Base-by-base conservation (phyloP, 2,888 invertebrate genomes). In the Tenthredo amoena region DNA sequence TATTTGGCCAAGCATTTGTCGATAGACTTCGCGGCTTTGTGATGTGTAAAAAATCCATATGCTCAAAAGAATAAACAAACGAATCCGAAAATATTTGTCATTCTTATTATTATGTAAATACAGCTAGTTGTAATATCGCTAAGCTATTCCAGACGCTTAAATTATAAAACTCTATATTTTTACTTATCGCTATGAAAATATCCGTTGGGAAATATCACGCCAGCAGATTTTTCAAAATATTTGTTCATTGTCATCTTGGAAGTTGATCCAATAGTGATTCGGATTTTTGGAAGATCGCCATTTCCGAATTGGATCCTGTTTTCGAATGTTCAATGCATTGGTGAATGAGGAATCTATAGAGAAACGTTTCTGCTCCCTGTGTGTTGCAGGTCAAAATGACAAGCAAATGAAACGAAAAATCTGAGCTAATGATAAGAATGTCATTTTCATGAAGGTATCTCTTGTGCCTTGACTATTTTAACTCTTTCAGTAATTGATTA, bases 51-150 rank as follows among this genome's bases (percentile, higher is more conserved):
- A 65, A 65, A 65, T 65, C 31, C 31, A 15, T 31, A 15, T 65
- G 15, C 31, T 10, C 31, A 15, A 65, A 65, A 31, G 7, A 31
- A 65, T 65, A 10, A 65, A 26, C 15, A 65, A 65, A 65, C 65
- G 5, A 65, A 26, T 65, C 9, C 65, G 12, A 31, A 65, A 65
- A 65, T 18, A 72, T 18, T 72, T 18, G 71, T 72, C 2, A 34
- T 72, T 37, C 40, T 37, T 72, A 65, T 65, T 65, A 31, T 65
- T 26, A 65, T 65, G 62, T 26, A 31, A 65, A 65, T 62, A 62
- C 62, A 62, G 4, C 34, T 34, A 4, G 62, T 31, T 31, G 31
- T 12, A 31, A 12, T 31, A 12, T 31, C 15, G 10, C 21, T 15
- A 40, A 72, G 1, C 5, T 34, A 12, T 68, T 12, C 18, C 68